Conservation (phyloP, 92 coral and sea anemone species). For the Epizoanthus illoricatus region DNA sequence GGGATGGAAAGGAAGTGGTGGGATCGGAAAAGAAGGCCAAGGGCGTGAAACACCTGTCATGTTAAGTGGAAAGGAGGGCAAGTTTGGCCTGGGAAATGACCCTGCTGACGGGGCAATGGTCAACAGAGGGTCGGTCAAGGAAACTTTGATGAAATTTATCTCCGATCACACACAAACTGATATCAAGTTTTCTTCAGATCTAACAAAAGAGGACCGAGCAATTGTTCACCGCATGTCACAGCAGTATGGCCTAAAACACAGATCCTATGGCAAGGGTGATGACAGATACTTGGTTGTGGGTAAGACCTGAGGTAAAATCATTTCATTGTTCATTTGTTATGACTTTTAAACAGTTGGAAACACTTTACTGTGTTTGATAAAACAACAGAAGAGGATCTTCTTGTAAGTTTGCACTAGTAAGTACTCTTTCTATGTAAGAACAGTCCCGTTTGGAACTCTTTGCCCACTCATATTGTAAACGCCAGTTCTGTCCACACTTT, state of each 20-base stretch:
- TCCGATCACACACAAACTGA: conserved; percentile 58
- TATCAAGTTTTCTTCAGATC: conserved; percentile 76
- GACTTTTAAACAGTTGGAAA: too few species aligned
- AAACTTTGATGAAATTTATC: conserved; percentile 66
- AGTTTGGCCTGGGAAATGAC: conserved; percentile 69
- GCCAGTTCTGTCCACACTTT: too few species aligned
- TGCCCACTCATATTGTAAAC: too few species aligned
- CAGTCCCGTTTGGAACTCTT: too few species aligned
- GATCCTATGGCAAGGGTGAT: conserved; percentile 73
- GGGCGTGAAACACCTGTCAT: conserved; percentile 91
- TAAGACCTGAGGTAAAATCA: conserved; percentile 36
- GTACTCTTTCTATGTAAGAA: too few species aligned
- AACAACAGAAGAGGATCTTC: too few species aligned
- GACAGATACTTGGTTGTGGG: conserved; percentile 83
- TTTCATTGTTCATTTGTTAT: background rate
- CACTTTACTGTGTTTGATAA: too few species aligned
- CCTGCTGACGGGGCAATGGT: conserved; percentile 41
- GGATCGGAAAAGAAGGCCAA: conserved; percentile 83
- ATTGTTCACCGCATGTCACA: conserved; percentile 66
- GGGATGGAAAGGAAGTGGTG: conserved; percentile 98
- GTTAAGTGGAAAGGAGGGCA: conserved; percentile 69
- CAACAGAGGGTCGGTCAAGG: conserved; percentile 56
- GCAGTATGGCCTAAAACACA: conserved; percentile 72
- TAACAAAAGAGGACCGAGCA: conserved; percentile 84
- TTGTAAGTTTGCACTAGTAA: too few species aligned